A percentile compares a stretch with the other conserved stretches of the same genome.
Conservation (phyloP, 2,888 invertebrate species). For the Lutraria lutraria region DNA sequence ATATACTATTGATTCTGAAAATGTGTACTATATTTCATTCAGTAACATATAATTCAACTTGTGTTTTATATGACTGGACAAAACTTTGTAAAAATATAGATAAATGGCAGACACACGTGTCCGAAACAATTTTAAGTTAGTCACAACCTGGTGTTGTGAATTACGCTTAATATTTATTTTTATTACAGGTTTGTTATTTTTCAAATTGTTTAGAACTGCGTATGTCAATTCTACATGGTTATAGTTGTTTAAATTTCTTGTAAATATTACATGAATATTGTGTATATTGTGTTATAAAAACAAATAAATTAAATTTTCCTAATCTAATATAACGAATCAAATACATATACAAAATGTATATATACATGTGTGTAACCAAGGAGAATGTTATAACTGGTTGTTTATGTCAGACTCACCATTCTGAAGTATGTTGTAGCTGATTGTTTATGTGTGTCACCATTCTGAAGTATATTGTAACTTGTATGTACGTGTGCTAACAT, state of each 20-base stretch:
- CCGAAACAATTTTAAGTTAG: neutral
- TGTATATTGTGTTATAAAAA: neutral
- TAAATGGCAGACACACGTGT: slow-evolving; percentile 10
- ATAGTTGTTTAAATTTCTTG: neutral
- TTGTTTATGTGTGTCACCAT: no score
- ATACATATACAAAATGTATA: no score
- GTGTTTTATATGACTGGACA: neutral
- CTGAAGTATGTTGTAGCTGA: no score
- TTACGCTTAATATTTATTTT: slow-evolving; percentile 15
- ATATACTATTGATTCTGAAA: no score
- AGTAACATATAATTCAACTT: no score
- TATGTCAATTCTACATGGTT: neutral
- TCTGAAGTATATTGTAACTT: no score
- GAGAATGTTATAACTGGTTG: no score
- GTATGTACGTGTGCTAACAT: no score
- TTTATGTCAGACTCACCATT: no score
- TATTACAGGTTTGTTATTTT: slow-evolving; percentile 16
- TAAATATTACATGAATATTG: neutral
- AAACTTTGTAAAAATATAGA: neutral
- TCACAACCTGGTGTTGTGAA: neutral
- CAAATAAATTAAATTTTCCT: slow-evolving; percentile 2
- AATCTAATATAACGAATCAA: neutral
- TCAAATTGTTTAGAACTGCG: neutral
- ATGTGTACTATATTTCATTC: no score
- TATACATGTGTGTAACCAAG: no score